Evolutionary conservation across 1,140 invertebrate species (phyloP).

Genomic region (Drosophila lowei): DNA sequence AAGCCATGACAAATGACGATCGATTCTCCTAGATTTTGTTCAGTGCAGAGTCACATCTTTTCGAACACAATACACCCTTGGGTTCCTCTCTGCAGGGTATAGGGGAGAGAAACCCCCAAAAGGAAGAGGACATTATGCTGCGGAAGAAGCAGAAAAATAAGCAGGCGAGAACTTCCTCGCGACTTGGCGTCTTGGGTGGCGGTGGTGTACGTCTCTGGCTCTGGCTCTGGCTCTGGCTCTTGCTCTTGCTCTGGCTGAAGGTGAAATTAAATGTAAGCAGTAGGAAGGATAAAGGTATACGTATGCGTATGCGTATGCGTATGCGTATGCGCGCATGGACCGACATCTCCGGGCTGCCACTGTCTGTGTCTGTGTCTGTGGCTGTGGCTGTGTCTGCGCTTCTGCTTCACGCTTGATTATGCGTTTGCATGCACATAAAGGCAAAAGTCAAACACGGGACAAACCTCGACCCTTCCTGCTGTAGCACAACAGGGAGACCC

Average conservation of each 20-base stretch:
- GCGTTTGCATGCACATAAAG: conserved; percentile 80
- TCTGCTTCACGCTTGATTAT: conserved; percentile 75
- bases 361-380: conserved; percentile 19
- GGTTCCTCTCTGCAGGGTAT: no score
- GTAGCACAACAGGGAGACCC: conserved; percentile 10
- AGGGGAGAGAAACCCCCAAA: conserved; percentile 1
- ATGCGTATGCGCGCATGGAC: conserved; percentile 30
- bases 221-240: neutral
- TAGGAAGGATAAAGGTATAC: conserved; percentile 43
- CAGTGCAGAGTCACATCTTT: no score
- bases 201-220: conserved; percentile 30
- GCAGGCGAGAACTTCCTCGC: conserved; percentile 7
- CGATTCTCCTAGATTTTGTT: no score
- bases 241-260: conserved; percentile 46
- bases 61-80: no score
- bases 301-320: conserved; percentile 28
- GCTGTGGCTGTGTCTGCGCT: conserved; percentile 19
- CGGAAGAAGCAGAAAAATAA: conserved; percentile 24
- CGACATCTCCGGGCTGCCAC: conserved; percentile 8
- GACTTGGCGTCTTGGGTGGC: conserved; percentile 58
- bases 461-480: conserved; percentile 57
- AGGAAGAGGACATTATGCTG: conserved; percentile 17
- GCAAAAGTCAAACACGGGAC: conserved; percentile 76
- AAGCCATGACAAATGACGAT: no score
- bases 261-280: conserved; percentile 80